A percentile compares a stretch with the other conserved stretches of the same genome.
phyloP scores from a whole-genome alignment of 2,113 vertebrate genomes.

The Tupaia chinensis region DNA sequence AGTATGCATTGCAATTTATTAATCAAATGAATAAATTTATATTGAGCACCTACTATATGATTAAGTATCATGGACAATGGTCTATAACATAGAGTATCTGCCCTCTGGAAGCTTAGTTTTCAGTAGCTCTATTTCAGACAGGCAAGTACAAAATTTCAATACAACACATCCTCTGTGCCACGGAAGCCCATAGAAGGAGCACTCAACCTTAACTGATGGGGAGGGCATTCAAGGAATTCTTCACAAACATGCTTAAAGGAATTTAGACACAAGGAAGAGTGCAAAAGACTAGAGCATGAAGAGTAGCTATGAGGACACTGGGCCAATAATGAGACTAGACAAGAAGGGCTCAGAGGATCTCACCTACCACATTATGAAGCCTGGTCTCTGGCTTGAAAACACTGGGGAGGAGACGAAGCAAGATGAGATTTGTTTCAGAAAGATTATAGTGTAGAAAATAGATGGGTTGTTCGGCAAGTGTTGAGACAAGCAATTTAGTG shows the following conservation, averaged over 20 bases:
- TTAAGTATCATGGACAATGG: background rate
- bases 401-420: background rate
- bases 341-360: background rate
- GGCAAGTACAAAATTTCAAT: background rate
- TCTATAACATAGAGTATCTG: background rate
- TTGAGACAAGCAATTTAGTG: background rate
- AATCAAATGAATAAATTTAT: background rate
- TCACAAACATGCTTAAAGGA: background rate
- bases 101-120: background rate
- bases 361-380: fast-evolving
- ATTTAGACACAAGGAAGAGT: background rate
- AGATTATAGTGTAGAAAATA: background rate
- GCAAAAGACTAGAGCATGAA: background rate
- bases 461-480: background rate
- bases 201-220: background rate
- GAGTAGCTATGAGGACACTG: background rate
- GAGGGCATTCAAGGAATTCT: background rate
- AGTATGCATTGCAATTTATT: background rate
- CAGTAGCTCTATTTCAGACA: background rate
- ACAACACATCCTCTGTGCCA: background rate
- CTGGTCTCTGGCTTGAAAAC: background rate
- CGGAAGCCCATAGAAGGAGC: background rate
- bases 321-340: background rate
- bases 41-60: background rate
- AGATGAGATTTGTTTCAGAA: background rate